Base-by-base conservation (phyloP, 1,140 invertebrate species). In the Ostrea edulis region DNA sequence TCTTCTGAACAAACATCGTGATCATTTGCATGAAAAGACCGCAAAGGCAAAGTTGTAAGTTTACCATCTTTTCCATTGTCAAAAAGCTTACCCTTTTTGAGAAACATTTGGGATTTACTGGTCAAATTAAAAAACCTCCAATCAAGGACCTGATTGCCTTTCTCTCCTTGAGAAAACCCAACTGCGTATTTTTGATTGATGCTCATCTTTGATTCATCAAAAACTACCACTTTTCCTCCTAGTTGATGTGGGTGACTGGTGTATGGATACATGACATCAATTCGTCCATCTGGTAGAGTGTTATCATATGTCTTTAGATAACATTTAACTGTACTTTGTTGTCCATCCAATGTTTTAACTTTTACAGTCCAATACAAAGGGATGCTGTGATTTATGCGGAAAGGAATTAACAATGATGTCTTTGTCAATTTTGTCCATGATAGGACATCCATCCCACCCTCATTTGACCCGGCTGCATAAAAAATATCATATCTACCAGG, bases 311-410 rank as follows among this genome's bases (percentile, higher is more conserved):
- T 90, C 17, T 82, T 35, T 2, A 92, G 68, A 17, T 29, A 82
- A 68, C 91, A 92, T 12, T 87, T 22, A 2, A 82, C 62, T 4
- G 25, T 82, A 12, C 55, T 62, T n/a, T 71, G 55, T n/a, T 85
- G 53, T 12, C 89, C 89, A 82, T 91, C 86, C 14, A 62, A 86
- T 54, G 91, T 92, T n/a, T 22, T 83, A 52, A 87, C 91, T 84
- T 87, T 90, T 14, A 92, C 89, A 0, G 89, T 90, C 54, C 86
- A 92, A 65, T 89, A 90, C 2, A 92, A 62, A 53, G 91, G 91
- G n/a, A 91, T 85, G 55, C 90, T 89, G 55, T 88, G 82, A 7
- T 86, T 87, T 77, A 91, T 22, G 0, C 86, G 83, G n/a, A 22
- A 14, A 5, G 35, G 35, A 12, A 68, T 29, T 0, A 65, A 53